Percentiles rank a stretch among this genome's conserved stretches.
phyloP scores from a whole-genome alignment of 2,113 vertebrate species.

The Noctilio leporinus region DNA sequence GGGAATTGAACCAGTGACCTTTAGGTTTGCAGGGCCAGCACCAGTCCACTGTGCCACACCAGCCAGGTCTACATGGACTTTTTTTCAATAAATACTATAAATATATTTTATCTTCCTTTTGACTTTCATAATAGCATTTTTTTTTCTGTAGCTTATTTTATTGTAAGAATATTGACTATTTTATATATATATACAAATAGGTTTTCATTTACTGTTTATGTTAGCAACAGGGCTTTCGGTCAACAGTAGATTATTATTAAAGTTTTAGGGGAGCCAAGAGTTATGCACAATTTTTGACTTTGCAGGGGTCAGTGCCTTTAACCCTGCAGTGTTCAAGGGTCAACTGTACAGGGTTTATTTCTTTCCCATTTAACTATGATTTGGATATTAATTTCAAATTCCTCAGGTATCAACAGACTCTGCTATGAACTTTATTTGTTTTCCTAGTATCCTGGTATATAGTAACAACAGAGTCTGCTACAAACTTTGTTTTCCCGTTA shows the following conservation, averaged over 20 bases:
- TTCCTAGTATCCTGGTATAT: not conserved
- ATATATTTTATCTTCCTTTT: no score
- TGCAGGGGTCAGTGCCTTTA: not conserved
- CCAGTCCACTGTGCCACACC: not conserved
- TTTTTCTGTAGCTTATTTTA: not conserved
- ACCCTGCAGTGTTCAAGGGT: not conserved
- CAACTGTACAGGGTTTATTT: not conserved
- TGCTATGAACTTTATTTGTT: not conserved
- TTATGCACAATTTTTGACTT: not conserved
- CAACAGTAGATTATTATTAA: not conserved
- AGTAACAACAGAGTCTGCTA: not conserved
- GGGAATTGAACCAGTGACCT: not conserved
- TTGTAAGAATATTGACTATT: not conserved
- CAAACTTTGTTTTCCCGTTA: not conserved
- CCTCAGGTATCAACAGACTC: not conserved
- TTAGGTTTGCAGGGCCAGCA: not conserved
- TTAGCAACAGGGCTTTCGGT: not conserved
- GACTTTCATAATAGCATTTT: not conserved
- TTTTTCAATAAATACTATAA: no score
- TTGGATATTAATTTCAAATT: conserved; percentile 8
- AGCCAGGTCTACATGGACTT: no score
- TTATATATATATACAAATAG: not conserved
- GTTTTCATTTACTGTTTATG: not conserved
- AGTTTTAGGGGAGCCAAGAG: not conserved
- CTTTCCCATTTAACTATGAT: not conserved